Evolutionary conservation across 2,888 invertebrate genomes (phyloP).

Genomic region (Drosophila acutilabella): DNA sequence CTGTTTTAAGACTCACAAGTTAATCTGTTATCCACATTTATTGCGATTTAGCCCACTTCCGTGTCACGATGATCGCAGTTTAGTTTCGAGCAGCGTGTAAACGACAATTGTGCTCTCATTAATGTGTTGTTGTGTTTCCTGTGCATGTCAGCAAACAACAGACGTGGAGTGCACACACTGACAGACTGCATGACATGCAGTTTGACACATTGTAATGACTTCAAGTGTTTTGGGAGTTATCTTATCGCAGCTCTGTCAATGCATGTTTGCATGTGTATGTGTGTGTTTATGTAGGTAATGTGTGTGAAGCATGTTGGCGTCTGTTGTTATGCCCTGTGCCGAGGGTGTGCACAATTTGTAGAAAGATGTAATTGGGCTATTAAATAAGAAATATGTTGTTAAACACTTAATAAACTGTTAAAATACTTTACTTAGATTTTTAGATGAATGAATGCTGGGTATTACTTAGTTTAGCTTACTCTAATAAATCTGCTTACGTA

Average conservation of each 20-base stretch:
- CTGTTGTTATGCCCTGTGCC: not conserved
- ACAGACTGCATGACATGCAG: slow-evolving; percentile 72
- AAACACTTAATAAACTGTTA: too few species aligned
- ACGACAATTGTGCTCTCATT: slow-evolving; percentile 8
- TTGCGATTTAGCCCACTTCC: not conserved
- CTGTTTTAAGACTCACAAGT: too few species aligned
- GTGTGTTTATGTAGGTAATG: slow-evolving; percentile 7
- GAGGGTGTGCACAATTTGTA: not conserved
- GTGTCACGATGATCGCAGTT: not conserved
- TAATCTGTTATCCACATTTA: too few species aligned
- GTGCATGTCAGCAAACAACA: slow-evolving; percentile 30
- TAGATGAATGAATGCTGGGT: not conserved
- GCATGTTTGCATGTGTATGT: slow-evolving; percentile 18
- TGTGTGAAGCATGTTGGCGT: slow-evolving; percentile 38
- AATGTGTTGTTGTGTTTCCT: slow-evolving; percentile 38
- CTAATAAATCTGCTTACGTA: not conserved
- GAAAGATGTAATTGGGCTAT: not conserved
- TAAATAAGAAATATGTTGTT: too few species aligned
- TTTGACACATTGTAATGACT: slow-evolving; percentile 49
- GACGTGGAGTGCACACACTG: slow-evolving; percentile 32
- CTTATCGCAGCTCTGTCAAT: slow-evolving; percentile 44
- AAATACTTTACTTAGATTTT: too few species aligned
- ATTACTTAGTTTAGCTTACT: slow-evolving; percentile 1
- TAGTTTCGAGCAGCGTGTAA: slow-evolving; percentile 14
- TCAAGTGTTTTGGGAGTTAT: slow-evolving; percentile 51